A percentile compares a stretch with the other conserved stretches of the same genome.
Evolutionary conservation across 2,888 invertebrate genomes (phyloP).

Genomic region (Capitulum mitella): DNA sequence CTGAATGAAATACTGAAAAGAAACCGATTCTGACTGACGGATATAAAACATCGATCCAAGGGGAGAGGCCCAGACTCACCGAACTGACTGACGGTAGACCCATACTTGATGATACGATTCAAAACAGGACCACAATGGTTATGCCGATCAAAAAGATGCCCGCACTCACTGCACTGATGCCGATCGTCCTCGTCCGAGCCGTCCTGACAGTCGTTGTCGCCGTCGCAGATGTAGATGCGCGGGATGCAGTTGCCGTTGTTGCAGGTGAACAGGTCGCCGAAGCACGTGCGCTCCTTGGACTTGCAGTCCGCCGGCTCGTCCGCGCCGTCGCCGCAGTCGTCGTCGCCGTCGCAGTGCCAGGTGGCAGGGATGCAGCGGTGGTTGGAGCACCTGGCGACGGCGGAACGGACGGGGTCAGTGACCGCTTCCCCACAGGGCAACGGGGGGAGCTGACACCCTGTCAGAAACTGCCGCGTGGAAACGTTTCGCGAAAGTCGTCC

Average conservation of each 20-base stretch:
- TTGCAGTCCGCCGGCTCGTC: slow-evolving; percentile 92
- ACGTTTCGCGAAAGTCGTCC: too few relatives aligned
- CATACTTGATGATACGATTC: too few relatives aligned
- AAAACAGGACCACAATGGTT: too few relatives aligned
- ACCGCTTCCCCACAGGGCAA: background rate
- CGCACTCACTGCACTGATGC: slow-evolving; percentile 69
- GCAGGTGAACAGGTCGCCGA: slow-evolving; percentile 91
- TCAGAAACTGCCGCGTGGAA: too few relatives aligned
- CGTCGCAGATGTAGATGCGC: slow-evolving; percentile 86
- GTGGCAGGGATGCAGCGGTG: slow-evolving; percentile 91
- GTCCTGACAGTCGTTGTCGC: slow-evolving; percentile 91
- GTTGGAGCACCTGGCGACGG: slow-evolving; percentile 64
- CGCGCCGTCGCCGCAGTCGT: slow-evolving; percentile 81
- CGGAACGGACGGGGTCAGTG: background rate
- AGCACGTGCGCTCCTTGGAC: slow-evolving; percentile 86
- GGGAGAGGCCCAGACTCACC: too few relatives aligned
- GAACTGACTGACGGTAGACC: too few relatives aligned
- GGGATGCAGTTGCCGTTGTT: slow-evolving; percentile 95
- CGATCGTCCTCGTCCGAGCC: slow-evolving; percentile 84
- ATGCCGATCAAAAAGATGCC: too few relatives aligned
- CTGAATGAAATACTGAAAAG: too few relatives aligned
- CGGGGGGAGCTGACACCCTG: too few relatives aligned
- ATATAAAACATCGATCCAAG: too few relatives aligned
- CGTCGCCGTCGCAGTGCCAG: slow-evolving; percentile 95
- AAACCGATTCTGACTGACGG: too few relatives aligned